A percentile compares a stretch with the other conserved stretches of the same genome.
phyloP scores from a whole-genome alignment of 2,888 invertebrate species.

The Agonopterix heracliana region DNA sequence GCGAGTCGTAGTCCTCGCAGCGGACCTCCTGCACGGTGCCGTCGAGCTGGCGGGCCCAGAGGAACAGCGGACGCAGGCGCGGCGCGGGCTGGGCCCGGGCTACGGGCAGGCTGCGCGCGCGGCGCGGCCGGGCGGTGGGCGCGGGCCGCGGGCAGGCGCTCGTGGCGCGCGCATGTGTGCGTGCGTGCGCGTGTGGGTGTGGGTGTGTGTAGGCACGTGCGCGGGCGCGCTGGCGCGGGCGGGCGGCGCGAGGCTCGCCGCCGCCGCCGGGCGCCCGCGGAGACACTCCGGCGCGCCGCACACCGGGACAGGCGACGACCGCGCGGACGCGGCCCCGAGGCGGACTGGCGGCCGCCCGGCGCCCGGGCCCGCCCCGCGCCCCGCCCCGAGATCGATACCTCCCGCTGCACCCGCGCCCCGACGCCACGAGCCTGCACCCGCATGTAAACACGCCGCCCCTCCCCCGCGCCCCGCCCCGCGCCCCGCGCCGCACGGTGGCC shows the following conservation, averaged over 20 bases:
- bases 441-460: slow-evolving; percentile 50
- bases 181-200: slow-evolving; percentile 76
- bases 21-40: slow-evolving; percentile 88
- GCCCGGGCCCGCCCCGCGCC: slow-evolving; percentile 42
- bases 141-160: slow-evolving; percentile 44
- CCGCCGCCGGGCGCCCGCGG: slow-evolving; percentile 68
- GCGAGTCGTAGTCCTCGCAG: slow-evolving; percentile 91
- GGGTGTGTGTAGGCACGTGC: slow-evolving; percentile 72
- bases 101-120: slow-evolving; percentile 57
- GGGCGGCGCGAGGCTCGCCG: slow-evolving; percentile 72
- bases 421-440: slow-evolving; percentile 31
- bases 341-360: slow-evolving; percentile 52
- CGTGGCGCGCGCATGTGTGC: slow-evolving; percentile 73
- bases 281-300: slow-evolving; percentile 69
- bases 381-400: slow-evolving; percentile 73
- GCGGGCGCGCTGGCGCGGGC: slow-evolving; percentile 34
- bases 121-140: slow-evolving; percentile 55
- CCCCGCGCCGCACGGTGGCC: slow-evolving; percentile 56
- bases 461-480: slow-evolving; percentile 78
- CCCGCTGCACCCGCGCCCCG: slow-evolving; percentile 62
- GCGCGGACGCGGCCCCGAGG: slow-evolving; percentile 71
- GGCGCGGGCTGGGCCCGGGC: slow-evolving; percentile 22
- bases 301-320: slow-evolving; percentile 65
- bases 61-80: slow-evolving; percentile 87
- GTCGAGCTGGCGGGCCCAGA: slow-evolving; percentile 89